Evolutionary conservation across 1,140 invertebrate species (phyloP).

Genomic region (Heterodera schachtii): DNA sequence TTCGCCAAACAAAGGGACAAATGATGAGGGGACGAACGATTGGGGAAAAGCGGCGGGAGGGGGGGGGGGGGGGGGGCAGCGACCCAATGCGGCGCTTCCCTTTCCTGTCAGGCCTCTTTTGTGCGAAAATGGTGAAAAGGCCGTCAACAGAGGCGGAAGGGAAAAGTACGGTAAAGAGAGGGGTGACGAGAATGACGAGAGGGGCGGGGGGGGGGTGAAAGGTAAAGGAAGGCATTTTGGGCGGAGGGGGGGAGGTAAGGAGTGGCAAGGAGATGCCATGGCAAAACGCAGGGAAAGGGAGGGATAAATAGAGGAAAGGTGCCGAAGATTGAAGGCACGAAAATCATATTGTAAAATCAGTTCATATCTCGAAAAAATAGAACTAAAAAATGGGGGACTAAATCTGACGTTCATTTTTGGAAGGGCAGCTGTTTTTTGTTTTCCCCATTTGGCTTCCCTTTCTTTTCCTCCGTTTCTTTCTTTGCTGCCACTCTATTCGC

Average conservation of each 20-base stretch:
- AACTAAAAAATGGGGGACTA: no score
- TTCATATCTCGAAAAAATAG: no score
- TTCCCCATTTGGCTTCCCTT: neutral
- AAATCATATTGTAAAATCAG: no score
- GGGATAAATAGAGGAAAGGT: neutral
- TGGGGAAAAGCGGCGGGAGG: no score
- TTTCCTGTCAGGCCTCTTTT: conserved; percentile 20
- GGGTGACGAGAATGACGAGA: neutral
- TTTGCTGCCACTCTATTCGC: neutral
- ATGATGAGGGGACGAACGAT: neutral
- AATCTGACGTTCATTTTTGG: no score
- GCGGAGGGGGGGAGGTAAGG: neutral
- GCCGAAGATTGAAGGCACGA: neutral
- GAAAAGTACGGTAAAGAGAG: neutral
- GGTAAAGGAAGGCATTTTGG: neutral
- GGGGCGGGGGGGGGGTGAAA: neutral
- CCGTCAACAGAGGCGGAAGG: neutral
- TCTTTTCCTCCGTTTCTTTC: neutral
- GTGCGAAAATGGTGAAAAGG: conserved; percentile 8
- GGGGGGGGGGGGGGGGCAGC: no score
- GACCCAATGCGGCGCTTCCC: neutral
- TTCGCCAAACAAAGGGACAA: conserved; percentile 16
- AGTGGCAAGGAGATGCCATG: neutral
- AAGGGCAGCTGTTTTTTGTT: neutral
- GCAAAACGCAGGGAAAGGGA: neutral